These are phyloP conservation scores for Pycnonotus jocosus DNA, from an alignment of 2,113 vertebrate species.

Conservation along the genomic window DNA sequence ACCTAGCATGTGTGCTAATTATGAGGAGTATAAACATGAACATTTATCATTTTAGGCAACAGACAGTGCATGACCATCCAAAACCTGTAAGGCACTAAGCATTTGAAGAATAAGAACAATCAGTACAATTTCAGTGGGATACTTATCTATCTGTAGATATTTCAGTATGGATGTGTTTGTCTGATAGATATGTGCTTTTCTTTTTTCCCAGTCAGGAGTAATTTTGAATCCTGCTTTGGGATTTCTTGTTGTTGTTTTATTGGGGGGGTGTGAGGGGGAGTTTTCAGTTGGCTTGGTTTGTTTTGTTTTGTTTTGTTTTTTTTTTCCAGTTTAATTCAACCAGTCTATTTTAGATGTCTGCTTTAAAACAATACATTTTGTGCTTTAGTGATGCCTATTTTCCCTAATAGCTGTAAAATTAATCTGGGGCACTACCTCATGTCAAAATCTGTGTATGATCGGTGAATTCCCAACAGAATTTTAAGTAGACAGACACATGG, in stretches of 20 bases:
- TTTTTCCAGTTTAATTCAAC: not conserved
- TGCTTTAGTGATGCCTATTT: not conserved
- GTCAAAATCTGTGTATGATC: not conserved
- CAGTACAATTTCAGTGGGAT: not conserved
- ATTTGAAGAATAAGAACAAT: not conserved
- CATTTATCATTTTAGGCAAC: not conserved
- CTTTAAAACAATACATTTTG: not conserved
- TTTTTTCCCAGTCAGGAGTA: not conserved
- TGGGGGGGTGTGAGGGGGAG: accelerated
- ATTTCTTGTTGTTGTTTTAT: not conserved
- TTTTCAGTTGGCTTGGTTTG: not conserved
- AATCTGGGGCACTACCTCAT: not conserved
- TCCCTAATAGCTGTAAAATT: not conserved
- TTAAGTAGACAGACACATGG: not conserved
- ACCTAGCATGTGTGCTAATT: not conserved
- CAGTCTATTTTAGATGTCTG: not conserved
- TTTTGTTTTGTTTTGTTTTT: too few species aligned
- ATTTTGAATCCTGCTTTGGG: not conserved
- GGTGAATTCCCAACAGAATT: not conserved
- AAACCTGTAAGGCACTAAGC: not conserved
- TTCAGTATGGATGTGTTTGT: not conserved
- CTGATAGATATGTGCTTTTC: accelerated
- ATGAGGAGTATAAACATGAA: not conserved
- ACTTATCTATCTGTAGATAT: not conserved
- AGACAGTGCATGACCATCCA: not conserved